These are phyloP conservation scores for Balearica regulorum DNA, from an alignment of 2,797 vertebrate genomes.

Conservation along the genomic window DNA sequence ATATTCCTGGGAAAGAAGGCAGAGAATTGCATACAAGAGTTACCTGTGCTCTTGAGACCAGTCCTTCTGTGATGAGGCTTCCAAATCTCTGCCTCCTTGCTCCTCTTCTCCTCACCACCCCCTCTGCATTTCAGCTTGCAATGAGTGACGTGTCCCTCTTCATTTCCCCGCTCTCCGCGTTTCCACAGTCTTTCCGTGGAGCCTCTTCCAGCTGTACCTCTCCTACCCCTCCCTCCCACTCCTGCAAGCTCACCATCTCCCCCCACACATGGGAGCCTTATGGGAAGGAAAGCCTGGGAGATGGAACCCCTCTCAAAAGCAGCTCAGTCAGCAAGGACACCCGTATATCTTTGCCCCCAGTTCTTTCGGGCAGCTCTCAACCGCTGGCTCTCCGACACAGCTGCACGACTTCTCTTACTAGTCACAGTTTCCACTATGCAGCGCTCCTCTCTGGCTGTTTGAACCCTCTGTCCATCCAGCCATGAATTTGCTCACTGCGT, in stretches of 20 bases:
- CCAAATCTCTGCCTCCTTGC: conserved; percentile 18
- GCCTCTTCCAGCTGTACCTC: conserved; percentile 56
- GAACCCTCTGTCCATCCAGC: conserved; percentile 34
- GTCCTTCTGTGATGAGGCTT: conserved; percentile 30
- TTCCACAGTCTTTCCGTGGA: conserved; percentile 38
- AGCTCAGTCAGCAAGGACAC: not conserved
- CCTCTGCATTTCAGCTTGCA: conserved; percentile 36
- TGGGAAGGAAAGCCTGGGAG: not conserved
- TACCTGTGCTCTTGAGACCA: conserved; percentile 62
- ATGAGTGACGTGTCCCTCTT: conserved; percentile 54
- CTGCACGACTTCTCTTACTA: not conserved
- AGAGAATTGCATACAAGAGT: conserved; percentile 11
- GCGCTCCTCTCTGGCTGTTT: conserved; percentile 21
- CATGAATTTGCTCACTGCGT: not conserved
- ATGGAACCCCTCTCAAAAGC: not conserved
- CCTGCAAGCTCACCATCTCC: conserved; percentile 5
- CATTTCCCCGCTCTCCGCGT: conserved; percentile 10
- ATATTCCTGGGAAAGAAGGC: not conserved
- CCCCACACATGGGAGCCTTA: conserved; percentile 49
- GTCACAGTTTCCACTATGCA: conserved; percentile 57
- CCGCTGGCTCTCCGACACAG: not conserved
- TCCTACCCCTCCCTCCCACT: conserved; percentile 47
- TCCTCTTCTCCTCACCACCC: conserved; percentile 25
- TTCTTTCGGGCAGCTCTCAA: conserved; percentile 13
- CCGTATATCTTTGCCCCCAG: not conserved